Conservation (phyloP, 2,113 vertebrate species). For the Planiliza haematocheilus region DNA sequence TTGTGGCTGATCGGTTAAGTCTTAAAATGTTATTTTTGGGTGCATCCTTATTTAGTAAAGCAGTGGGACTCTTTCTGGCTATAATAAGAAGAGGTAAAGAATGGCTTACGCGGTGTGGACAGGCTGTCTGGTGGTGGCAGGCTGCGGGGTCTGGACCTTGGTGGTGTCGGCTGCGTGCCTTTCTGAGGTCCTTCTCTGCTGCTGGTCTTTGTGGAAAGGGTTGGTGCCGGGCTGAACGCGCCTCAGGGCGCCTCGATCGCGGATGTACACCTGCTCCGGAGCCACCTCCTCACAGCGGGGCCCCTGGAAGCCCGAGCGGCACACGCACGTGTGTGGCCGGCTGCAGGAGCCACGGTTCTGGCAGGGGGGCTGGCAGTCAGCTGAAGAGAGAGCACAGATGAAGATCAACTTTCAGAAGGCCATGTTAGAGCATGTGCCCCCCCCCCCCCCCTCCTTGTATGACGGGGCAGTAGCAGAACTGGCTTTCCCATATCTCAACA, state of each 20-base stretch:
- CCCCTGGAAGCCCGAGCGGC: conserved; percentile 86
- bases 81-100: conserved; percentile 22
- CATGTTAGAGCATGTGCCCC: conserved; percentile 49
- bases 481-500: conserved; percentile 55
- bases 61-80: conserved; percentile 4
- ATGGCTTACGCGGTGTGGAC: conserved; percentile 77
- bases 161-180: conserved; percentile 59
- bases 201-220: conserved; percentile 73
- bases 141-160: conserved; percentile 71
- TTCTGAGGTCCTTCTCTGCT: conserved; percentile 70
- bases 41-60: conserved; percentile 3
- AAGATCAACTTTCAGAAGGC: conserved; percentile 63
- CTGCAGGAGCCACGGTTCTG: conserved; percentile 87
- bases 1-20: not conserved
- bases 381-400: conserved; percentile 76
- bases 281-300: conserved; percentile 82
- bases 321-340: conserved; percentile 85
- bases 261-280: conserved; percentile 87
- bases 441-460: conserved; percentile 23
- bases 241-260: conserved; percentile 71
- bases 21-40: conserved; percentile 1
- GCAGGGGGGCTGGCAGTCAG: conserved; percentile 86
- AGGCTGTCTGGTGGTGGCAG: conserved; percentile 71
- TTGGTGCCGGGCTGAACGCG: conserved; percentile 74
- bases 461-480: conserved; percentile 51